A percentile compares a stretch with the other conserved stretches of the same genome.
Evolutionary conservation across 2,797 vertebrate genomes (phyloP).

Genomic region (Phylloscopus collybita): DNA sequence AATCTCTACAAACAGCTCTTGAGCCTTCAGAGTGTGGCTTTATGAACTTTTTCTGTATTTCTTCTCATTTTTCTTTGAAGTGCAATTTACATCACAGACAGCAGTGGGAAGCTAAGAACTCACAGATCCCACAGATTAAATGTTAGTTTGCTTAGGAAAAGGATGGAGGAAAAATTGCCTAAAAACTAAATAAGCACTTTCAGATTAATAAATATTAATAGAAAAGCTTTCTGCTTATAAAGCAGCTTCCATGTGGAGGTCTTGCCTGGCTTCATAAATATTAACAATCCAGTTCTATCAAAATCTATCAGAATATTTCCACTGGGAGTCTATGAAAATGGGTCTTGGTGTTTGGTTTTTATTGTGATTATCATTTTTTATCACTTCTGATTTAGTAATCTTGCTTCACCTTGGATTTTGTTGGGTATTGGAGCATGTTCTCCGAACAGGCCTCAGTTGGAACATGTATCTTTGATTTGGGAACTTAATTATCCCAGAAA

Average conservation of each 20-base stretch:
- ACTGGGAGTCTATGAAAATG: background rate
- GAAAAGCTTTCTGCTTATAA: background rate
- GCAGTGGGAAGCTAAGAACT: slow-evolving; percentile 14
- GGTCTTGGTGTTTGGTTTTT: background rate
- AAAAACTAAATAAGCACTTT: slow-evolving; percentile 33
- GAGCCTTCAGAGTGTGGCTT: background rate
- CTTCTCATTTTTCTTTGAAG: background rate
- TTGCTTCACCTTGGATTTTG: background rate
- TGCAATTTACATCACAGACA: background rate
- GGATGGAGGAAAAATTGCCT: background rate
- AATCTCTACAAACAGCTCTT: background rate
- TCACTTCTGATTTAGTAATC: background rate
- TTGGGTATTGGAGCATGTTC: background rate
- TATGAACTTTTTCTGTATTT: background rate
- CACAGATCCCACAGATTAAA: background rate
- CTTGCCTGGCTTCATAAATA: slow-evolving; percentile 47
- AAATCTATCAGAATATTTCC: slow-evolving; percentile 26
- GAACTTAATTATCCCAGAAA: background rate
- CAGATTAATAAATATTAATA: slow-evolving; percentile 64
- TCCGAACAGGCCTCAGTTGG: background rate
- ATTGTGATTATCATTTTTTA: background rate
- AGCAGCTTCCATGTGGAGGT: slow-evolving; percentile 37
- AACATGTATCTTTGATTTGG: background rate
- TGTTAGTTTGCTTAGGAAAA: slow-evolving; percentile 30
- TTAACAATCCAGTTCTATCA: slow-evolving; percentile 35